Percentiles rank a stretch among this genome's conserved stretches.
Conservation (phyloP, 2,797 vertebrate genomes). For the Chrosomus eos region DNA sequence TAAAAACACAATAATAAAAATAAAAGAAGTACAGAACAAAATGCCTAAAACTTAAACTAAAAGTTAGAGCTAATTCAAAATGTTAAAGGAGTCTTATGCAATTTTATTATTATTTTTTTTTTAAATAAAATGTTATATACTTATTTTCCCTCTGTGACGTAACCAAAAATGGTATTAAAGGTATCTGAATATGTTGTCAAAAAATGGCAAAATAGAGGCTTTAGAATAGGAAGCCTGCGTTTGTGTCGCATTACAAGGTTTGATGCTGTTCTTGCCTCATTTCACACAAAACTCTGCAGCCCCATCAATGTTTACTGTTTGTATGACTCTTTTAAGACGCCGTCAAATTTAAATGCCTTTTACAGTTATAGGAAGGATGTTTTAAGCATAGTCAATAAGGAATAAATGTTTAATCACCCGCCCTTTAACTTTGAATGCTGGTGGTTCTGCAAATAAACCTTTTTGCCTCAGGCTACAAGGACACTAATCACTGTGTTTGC, state of each 20-base stretch:
- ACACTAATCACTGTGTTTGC: constrained; percentile 72
- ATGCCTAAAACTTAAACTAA: too few species aligned
- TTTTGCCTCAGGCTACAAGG: constrained; percentile 70
- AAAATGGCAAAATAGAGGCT: neutral
- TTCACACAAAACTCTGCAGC: constrained; percentile 1
- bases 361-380: constrained; percentile 78
- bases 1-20: neutral
- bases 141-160: neutral
- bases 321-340: constrained; percentile 77
- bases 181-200: too few species aligned
- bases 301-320: constrained; percentile 72
- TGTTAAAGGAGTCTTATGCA: too few species aligned
- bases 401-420: constrained; percentile 78
- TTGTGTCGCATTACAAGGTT: constrained; percentile 1
- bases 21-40: too few species aligned
- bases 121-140: too few species aligned
- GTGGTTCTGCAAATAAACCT: constrained; percentile 72
- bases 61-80: too few species aligned
- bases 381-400: constrained; percentile 81
- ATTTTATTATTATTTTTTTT: too few species aligned
- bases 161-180: neutral
- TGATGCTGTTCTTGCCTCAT: constrained; percentile 3
- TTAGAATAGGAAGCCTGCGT: neutral
- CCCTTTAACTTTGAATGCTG: constrained; percentile 76
- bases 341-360: constrained; percentile 80